These are phyloP conservation scores for Buathra laborator DNA, from an alignment of 2,888 invertebrate genomes.

Conservation along the genomic window DNA sequence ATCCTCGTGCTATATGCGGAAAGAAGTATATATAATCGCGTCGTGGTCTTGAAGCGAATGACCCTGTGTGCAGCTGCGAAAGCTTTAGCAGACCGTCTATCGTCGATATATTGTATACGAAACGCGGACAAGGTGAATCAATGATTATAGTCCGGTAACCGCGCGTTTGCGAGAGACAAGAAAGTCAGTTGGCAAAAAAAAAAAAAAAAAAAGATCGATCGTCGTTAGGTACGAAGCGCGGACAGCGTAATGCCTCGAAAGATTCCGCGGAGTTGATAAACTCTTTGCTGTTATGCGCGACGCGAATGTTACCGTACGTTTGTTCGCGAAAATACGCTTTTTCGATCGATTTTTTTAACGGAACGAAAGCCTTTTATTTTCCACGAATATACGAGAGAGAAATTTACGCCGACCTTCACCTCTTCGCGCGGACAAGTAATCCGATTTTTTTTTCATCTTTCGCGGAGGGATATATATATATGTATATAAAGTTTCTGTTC, in stretches of 20 bases:
- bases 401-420: background rate
- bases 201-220: conserved; percentile 57
- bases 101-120: background rate
- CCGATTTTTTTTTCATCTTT: background rate
- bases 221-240: conserved; percentile 11
- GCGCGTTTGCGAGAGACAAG: background rate
- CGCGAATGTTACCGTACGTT: background rate
- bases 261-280: conserved; percentile 56
- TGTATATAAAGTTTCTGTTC: background rate
- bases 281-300: background rate
- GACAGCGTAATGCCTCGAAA: conserved; percentile 16
- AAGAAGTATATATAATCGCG: background rate
- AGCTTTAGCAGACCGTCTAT: conserved; percentile 4
- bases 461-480: too few relatives aligned
- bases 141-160: background rate
- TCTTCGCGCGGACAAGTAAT: background rate
- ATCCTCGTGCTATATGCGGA: conserved; percentile 41
- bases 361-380: background rate
- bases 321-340: conserved; percentile 24
- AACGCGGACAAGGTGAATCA: conserved; percentile 16
- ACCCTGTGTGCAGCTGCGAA: conserved; percentile 55
- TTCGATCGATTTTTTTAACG: background rate
- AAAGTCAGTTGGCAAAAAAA: background rate
- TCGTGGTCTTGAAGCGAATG: conserved; percentile 35
- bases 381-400: background rate